Base-by-base conservation (phyloP, 2,797 vertebrate genomes). In the Poecilia picta region DNA sequence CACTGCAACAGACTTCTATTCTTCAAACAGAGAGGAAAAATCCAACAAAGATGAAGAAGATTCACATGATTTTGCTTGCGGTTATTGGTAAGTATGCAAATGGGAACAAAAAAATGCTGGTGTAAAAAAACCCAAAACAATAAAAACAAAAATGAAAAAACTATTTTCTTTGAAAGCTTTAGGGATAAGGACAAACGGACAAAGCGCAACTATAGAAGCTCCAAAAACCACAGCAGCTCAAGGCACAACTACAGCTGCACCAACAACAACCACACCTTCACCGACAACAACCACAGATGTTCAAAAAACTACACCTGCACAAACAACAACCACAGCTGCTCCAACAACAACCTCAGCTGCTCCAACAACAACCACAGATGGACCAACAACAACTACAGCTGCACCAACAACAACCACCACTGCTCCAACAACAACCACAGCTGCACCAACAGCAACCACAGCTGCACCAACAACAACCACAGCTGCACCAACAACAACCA, bases 391-490 rank as follows among this genome's bases (percentile, higher is more conserved):
- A n/a, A n/a, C 53, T 3, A 12, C 25, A 55, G 1, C 25, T 4
- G 53, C 0, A 1, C 25, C 53, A 10, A n/a, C 53, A 1, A 55
- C 53, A 4, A 28, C 53, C 3, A 55, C 53, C n/a, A 6, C 53
- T 0, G 45, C 10, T 4, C 25, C 25, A 3, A 12, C 25, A 0
- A 55, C 23, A 12, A 55, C 3, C 8, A 55, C 25, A 1, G 0
- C 0, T 0, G n/a, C 11, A 0, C 55, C n/a, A 10, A 59, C 55
- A 1, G 31, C 51, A 25, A 53, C 55, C 11, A 59, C 55, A 31
- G 0, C 3, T 0, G n/a, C n/a, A 0, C 55, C 55, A 13, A 59
- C n/a, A 15, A 59, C 55, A 0, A 59, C 10, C 0, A 15, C 11
- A 5, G 25, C 1, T 0, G 2, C 53, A 0, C n/a, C 55, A 4